phyloP scores from a whole-genome alignment of 2,888 invertebrate genomes.

The Ischnura elegans region DNA sequence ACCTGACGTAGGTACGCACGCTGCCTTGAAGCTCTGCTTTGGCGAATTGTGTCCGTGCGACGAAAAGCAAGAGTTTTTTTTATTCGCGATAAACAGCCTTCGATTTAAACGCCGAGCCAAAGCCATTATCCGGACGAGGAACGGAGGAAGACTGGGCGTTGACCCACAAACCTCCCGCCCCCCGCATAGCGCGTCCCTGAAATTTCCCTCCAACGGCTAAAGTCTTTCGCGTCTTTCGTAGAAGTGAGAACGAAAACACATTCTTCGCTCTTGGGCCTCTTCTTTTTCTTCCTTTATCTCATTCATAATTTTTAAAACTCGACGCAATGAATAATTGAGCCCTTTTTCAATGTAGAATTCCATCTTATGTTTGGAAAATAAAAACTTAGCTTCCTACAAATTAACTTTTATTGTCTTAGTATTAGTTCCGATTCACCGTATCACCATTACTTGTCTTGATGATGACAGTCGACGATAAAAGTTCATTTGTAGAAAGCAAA shows the following conservation, averaged over 20 bases:
- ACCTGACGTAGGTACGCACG: background rate
- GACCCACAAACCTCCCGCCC: background rate
- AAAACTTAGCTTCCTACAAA: too few relatives aligned
- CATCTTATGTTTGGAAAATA: too few relatives aligned
- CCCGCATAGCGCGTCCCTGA: background rate
- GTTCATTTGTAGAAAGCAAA: too few relatives aligned
- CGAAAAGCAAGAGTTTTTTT: background rate
- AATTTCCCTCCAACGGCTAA: background rate
- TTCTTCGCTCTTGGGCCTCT: background rate
- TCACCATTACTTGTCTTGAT: too few relatives aligned
- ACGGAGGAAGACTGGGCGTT: background rate
- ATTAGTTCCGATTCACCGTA: too few relatives aligned
- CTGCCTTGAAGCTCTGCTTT: background rate
- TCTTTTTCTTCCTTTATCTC: background rate
- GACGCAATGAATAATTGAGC: too few relatives aligned
- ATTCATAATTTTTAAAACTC: too few relatives aligned
- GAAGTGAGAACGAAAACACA: background rate
- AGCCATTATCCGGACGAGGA: background rate
- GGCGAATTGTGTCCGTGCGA: background rate
- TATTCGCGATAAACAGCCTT: conserved; percentile 12
- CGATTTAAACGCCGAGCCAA: background rate
- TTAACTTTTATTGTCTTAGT: too few relatives aligned
- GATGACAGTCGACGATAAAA: too few relatives aligned
- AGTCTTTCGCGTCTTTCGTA: background rate
- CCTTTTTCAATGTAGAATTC: too few relatives aligned